phyloP scores from a whole-genome alignment of 2,888 invertebrate genomes.

The Athalia circularis region DNA sequence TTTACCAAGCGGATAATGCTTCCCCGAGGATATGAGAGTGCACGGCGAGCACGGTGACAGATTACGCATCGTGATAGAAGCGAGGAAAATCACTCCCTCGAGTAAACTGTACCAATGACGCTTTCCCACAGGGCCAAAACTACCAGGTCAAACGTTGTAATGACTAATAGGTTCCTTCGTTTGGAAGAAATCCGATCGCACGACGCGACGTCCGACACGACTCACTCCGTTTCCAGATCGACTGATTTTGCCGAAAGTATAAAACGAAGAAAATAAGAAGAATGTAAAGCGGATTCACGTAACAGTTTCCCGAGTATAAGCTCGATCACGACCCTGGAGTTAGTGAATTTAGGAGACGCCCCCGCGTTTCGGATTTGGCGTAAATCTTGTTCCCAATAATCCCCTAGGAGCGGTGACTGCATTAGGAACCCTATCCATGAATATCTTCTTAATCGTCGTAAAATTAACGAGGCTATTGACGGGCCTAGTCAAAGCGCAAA shows the following conservation, averaged over 20 bases:
- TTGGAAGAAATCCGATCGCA: not conserved
- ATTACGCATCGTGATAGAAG: slow-evolving; percentile 3
- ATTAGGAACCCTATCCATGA: not conserved
- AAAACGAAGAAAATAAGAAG: too few relatives aligned
- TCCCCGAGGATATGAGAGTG: not conserved
- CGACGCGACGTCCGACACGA: not conserved
- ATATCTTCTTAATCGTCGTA: slow-evolving; percentile 12
- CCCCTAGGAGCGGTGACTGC: not conserved
- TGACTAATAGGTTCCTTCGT: slow-evolving; percentile 22
- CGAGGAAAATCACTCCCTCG: slow-evolving; percentile 9
- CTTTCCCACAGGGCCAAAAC: too few relatives aligned
- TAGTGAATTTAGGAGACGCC: too few relatives aligned
- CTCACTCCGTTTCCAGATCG: not conserved
- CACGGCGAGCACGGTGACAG: slow-evolving; percentile 20
- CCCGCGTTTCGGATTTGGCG: too few relatives aligned
- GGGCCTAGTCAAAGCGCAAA: not conserved
- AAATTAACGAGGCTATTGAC: slow-evolving; percentile 39
- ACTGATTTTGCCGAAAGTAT: too few relatives aligned
- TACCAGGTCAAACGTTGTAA: not conserved
- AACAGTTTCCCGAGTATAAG: too few relatives aligned
- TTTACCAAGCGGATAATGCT: slow-evolving; percentile 8
- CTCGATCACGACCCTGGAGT: too few relatives aligned
- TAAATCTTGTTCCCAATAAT: too few relatives aligned
- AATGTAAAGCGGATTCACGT: too few relatives aligned
- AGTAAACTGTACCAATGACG: not conserved